Base-by-base conservation (phyloP, 30 jellyfish, hydroid and myxozoan genomes). In the Catostylus mosaicus region DNA sequence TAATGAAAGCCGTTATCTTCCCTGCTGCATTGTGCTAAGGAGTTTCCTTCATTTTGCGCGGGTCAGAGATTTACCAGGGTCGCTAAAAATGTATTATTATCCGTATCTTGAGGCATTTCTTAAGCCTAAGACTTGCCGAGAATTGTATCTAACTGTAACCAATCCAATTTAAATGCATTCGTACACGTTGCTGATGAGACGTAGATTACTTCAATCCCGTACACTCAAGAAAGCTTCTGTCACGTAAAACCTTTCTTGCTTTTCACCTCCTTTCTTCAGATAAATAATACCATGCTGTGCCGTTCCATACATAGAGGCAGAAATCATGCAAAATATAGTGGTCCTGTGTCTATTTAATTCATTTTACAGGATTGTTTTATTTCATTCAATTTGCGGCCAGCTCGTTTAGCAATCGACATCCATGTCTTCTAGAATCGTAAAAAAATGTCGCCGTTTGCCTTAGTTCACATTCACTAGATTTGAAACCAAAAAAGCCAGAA, bases 31-130 rank as follows among this genome's bases (percentile, higher is more conserved):
- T 37, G 24, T 9, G 26, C 71, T 59, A 59, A 59, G 38, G 37
- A 9, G 8, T 7, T 7, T 59, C 19, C 71, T 27, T 23, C 0
- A 27, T 4, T 22, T 22, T 59, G 26, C 71, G 24, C 24, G 71
- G 71, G 71, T 59, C 71, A 59, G 71, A 0, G 36, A 59, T 27
- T 59, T 59, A 59, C 71, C 37, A 59, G 38, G 71, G 71, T 23
- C 38, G 71, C 71, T 24, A 59, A 11, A 5, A 59, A 0, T 0
- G 12, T 6, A 36, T 59, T 0, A 59, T 59, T 59, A 59, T 59
- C 38, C 71, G 38, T 0, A 59, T 12, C 36, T 59, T 59, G 1
- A 59, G 71, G 38, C 71, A 59, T 23, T 59, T 59, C 38, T 59
- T 59, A 16, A 59, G 24, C 37, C 38, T 59, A 16, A 24, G 71